Evolutionary conservation across 2,113 vertebrate species (phyloP), one percentile per base, ranked within the genome.

Genomic region (Microcebus murinus): DNA sequence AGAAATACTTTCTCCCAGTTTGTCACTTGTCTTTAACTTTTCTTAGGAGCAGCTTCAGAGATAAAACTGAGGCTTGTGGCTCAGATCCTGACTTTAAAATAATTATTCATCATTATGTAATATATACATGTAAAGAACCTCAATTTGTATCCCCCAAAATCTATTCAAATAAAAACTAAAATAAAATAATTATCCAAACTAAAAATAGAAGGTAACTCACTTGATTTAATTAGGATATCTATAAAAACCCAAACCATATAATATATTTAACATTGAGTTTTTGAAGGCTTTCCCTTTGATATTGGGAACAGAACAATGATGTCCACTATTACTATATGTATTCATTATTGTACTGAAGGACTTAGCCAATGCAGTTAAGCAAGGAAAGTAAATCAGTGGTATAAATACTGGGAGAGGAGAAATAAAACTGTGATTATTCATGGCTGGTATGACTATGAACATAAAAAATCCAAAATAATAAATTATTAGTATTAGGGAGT

Each of bases 11-110:
- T 42, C 21, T 68, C 17, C 21, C 21, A 45, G 4, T 71, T 90
- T 81, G 79, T 93, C 82, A 73, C 17, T 95, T 77, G 59, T 71
- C 77, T 82, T 83, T 71, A 50, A 68, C 48, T 97, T 93, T n/a
- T 27, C 8, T 94, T 86, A 14, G 39, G 39, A 79, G 67, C 87
- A 17, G 13, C 14, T 81, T 61, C 48, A n/a, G 39, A 71, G 65
- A 61, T 39, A 31, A 23, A 87, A 81, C 45, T 74, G 61, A 63
- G 61, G 11, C 25, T 13, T 61, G 25, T 29, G 61, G 25, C 3
- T 55, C 70, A 57, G 31, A 81, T 27, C 25, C 39, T 91, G 82
- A 87, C 45, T 68, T 77, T 39, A 68, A 93, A 73, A 73, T 48
- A 76, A 76, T 27, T 48, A 18, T 29, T 29, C 61, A 29, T 27